Percentiles rank a stretch among this genome's conserved stretches.
Evolutionary conservation across 2,888 invertebrate genomes (phyloP).

Genomic region (Melieria picta): DNA sequence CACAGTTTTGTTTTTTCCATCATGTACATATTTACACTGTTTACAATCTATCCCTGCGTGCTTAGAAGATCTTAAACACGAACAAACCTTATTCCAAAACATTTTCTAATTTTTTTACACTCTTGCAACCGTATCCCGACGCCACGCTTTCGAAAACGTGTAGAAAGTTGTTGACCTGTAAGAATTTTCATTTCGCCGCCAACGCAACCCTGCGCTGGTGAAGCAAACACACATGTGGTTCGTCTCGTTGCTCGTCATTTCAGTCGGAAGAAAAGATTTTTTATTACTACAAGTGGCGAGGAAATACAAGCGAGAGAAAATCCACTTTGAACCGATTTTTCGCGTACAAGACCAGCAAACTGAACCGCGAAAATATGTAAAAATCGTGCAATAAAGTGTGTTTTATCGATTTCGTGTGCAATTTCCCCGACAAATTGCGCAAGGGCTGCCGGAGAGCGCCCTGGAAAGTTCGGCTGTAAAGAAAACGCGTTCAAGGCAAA

Average conservation of each 20-base stretch:
- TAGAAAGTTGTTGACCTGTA: too few species aligned
- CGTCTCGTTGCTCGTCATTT: constrained; percentile 21
- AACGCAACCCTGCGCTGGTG: background rate
- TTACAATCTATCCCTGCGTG: too few species aligned
- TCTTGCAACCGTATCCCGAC: too few species aligned
- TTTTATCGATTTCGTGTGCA: background rate
- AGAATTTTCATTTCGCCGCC: too few species aligned
- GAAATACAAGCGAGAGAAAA: background rate
- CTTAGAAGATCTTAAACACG: too few species aligned
- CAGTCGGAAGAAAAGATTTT: constrained; percentile 18
- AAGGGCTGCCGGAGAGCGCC: background rate
- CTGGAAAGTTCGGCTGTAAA: constrained; percentile 19
- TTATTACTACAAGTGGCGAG: constrained; percentile 3
- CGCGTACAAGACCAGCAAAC: background rate
- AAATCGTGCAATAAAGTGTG: constrained; percentile 1
- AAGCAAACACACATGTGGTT: constrained; percentile 34
- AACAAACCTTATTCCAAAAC: too few species aligned
- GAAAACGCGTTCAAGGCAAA: constrained; percentile 16
- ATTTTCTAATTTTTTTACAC: too few species aligned
- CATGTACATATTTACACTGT: too few species aligned
- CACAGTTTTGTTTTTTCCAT: too few species aligned
- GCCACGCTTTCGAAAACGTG: too few species aligned
- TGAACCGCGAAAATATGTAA: constrained; percentile 28
- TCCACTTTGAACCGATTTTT: background rate
- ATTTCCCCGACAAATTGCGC: background rate